Conservation (phyloP, 2,113 vertebrate species). For the Pantherophis guttatus region DNA sequence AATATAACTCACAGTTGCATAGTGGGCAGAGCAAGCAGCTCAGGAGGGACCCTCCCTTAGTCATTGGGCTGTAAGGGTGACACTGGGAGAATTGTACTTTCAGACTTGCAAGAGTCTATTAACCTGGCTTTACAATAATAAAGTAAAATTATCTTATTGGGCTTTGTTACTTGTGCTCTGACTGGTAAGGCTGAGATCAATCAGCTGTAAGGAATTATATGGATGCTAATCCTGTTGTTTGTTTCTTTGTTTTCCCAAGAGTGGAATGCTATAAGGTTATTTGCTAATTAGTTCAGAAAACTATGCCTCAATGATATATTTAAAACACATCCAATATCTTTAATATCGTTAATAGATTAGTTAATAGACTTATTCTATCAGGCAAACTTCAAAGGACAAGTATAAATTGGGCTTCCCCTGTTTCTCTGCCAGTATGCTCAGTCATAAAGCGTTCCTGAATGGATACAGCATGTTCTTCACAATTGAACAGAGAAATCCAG, state of each 20-base stretch:
- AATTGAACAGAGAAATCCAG: background rate
- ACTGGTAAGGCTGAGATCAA: background rate
- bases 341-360: background rate
- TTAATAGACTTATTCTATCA: background rate
- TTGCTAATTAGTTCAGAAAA: background rate
- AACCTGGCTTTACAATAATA: background rate
- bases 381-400: background rate
- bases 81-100: background rate
- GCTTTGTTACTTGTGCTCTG: background rate
- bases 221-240: background rate
- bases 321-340: background rate
- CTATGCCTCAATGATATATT: background rate
- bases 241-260: background rate
- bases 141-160: background rate
- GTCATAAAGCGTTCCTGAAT: background rate
- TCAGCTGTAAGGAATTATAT: background rate
- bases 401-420: background rate
- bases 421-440: background rate
- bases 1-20: background rate
- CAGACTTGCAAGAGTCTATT: background rate
- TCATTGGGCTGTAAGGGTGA: background rate
- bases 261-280: background rate
- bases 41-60: background rate
- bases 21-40: background rate
- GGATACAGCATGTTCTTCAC: background rate